Evolutionary conservation across 1,140 invertebrate species (phyloP).

Genomic region (Tetramorium simillimum): DNA sequence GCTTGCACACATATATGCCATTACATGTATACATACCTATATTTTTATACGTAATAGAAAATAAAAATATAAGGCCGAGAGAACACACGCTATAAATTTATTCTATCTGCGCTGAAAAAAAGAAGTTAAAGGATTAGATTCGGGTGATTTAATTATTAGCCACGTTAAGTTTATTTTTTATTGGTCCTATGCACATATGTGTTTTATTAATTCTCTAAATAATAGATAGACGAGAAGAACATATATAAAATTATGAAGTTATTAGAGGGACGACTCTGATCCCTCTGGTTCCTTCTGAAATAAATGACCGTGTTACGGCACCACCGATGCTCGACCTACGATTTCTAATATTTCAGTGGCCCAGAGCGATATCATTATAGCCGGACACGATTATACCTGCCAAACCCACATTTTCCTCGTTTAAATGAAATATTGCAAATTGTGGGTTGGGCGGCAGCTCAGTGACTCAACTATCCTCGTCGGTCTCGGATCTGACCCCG

Average conservation of each 20-base stretch:
- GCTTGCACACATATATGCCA: background rate
- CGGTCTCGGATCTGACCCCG: background rate
- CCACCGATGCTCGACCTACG: background rate
- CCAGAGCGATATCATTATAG: constrained; percentile 34
- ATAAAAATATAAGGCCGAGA: background rate
- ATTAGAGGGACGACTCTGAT: background rate
- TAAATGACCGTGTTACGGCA: background rate
- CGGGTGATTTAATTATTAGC: background rate
- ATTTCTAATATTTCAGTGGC: constrained; percentile 27
- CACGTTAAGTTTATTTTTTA: background rate
- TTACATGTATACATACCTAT: too few species aligned
- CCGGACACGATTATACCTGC: background rate
- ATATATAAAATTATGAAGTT: constrained; percentile 2
- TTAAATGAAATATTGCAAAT: constrained; percentile 54
- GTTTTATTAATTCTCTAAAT: background rate
- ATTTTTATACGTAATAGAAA: background rate
- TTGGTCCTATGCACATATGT: background rate
- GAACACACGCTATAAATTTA: background rate
- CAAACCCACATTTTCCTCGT: constrained; percentile 40
- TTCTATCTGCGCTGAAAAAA: background rate
- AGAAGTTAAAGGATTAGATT: background rate
- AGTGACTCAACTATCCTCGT: constrained; percentile 20
- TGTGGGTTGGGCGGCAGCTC: constrained; percentile 13
- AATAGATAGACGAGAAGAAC: background rate
- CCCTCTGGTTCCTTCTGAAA: background rate